Evolutionary conservation across 2,797 vertebrate species (phyloP).

Genomic region (Crocidura indochinensis): DNA sequence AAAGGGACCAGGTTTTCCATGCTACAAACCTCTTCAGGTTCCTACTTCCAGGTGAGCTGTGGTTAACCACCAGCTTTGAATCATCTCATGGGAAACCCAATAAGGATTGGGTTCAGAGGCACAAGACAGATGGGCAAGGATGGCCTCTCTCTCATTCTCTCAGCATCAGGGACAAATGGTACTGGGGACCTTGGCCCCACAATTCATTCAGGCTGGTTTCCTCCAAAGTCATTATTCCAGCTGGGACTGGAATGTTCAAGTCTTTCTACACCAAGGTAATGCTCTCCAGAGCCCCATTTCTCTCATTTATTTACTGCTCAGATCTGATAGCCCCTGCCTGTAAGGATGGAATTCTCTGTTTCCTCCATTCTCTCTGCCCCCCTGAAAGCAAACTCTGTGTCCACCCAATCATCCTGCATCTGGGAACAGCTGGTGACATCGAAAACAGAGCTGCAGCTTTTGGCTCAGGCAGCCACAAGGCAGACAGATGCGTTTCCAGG

Average conservation of each 20-base stretch:
- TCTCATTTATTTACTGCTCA: not conserved
- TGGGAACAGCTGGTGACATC: not conserved
- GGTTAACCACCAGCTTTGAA: constrained; percentile 45
- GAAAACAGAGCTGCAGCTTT: rapidly evolving
- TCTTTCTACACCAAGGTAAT: constrained; percentile 56
- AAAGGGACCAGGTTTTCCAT: not conserved
- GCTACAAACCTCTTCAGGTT: not conserved
- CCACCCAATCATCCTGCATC: not conserved
- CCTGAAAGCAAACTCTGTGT: not conserved
- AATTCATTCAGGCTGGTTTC: constrained; percentile 43
- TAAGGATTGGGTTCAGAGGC: not conserved
- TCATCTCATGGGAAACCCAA: constrained; percentile 23
- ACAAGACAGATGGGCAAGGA: constrained; percentile 31
- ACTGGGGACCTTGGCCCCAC: constrained; percentile 62
- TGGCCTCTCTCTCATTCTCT: constrained; percentile 34
- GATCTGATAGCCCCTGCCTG: not conserved
- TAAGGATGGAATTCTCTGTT: not conserved
- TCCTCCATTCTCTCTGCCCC: not conserved
- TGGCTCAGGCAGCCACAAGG: not conserved
- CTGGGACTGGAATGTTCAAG: constrained; percentile 52
- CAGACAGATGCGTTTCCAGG: not conserved
- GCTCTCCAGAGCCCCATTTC: not conserved
- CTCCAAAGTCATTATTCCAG: constrained; percentile 69
- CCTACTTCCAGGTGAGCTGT: not conserved
- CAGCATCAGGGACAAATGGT: constrained; percentile 27